These are phyloP conservation scores for Anisognathus igniventris DNA, from an alignment of 2,797 vertebrate species.

Conservation along the genomic window DNA sequence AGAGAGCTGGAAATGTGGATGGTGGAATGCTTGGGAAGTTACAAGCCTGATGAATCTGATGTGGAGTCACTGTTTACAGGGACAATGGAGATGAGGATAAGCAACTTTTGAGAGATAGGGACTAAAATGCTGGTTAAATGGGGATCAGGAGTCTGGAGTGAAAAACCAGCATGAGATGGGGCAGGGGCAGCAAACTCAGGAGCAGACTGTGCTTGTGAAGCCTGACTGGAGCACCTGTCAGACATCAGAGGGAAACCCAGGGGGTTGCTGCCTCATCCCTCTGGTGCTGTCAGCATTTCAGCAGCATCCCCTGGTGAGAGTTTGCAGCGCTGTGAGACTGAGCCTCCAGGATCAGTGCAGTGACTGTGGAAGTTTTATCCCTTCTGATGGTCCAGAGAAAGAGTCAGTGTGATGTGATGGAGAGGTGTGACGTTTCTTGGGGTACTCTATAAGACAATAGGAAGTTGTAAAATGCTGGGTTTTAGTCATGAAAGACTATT, in stretches of 20 bases:
- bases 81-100: neutral
- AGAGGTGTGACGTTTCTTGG: neutral
- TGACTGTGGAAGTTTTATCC: neutral
- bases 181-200: neutral
- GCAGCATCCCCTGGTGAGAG: neutral
- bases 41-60: neutral
- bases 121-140: neutral
- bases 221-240: neutral
- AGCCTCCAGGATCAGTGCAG: neutral
- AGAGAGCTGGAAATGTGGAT: neutral
- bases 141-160: neutral
- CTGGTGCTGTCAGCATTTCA: neutral
- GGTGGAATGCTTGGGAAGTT: neutral
- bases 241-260: neutral
- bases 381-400: neutral
- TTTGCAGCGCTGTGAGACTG: neutral
- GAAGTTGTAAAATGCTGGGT: neutral
- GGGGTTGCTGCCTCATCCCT: neutral
- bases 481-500: neutral
- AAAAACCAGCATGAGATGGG: neutral
- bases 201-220: neutral
- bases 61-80: neutral
- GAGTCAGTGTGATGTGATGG: neutral
- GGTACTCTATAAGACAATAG: neutral
- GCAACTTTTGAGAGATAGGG: neutral